Percentiles rank a stretch among this genome's conserved stretches.
Evolutionary conservation across 2,797 vertebrate species (phyloP).

Genomic region (Cryptoblepharus egeriae): DNA sequence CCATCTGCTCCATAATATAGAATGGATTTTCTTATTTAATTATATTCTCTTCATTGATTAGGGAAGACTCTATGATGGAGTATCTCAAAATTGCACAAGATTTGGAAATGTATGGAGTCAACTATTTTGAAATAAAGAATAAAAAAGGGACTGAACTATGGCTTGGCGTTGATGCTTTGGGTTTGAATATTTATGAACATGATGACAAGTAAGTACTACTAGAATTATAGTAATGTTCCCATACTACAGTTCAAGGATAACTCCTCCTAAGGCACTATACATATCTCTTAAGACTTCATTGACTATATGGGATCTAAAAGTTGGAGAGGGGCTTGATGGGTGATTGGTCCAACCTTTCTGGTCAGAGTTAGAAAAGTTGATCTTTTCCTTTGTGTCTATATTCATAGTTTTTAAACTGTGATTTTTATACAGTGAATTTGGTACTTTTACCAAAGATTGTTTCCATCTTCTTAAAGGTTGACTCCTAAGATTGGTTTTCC

Average conservation of each 20-base stretch:
- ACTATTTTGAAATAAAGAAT: constrained; percentile 99
- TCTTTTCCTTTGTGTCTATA: background rate
- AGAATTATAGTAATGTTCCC: background rate
- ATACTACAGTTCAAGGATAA: background rate
- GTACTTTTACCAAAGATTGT: constrained; percentile 61
- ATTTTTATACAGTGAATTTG: background rate
- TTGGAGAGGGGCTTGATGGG: background rate
- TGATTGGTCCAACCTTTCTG: background rate
- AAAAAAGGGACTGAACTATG: constrained; percentile 98
- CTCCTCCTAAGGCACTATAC: background rate
- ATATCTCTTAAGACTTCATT: background rate
- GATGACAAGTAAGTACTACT: constrained; percentile 91
- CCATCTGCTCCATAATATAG: constrained; percentile 2
- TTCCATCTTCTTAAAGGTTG: constrained; percentile 80
- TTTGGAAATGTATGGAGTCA: constrained; percentile 98
- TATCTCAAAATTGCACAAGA: constrained; percentile 98
- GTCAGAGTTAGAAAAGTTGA: background rate
- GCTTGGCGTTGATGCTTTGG: constrained; percentile 95
- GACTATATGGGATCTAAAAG: background rate
- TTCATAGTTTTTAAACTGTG: background rate
- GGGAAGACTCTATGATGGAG: constrained; percentile 99
- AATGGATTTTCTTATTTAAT: constrained; percentile 18
- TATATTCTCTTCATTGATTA: constrained; percentile 72
- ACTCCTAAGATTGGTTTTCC: constrained; percentile 99
- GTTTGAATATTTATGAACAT: constrained; percentile 97